Percentiles rank a stretch among this genome's conserved stretches.
Conservation (phyloP, 2,113 vertebrate species). For the Synchiropus splendidus region DNA sequence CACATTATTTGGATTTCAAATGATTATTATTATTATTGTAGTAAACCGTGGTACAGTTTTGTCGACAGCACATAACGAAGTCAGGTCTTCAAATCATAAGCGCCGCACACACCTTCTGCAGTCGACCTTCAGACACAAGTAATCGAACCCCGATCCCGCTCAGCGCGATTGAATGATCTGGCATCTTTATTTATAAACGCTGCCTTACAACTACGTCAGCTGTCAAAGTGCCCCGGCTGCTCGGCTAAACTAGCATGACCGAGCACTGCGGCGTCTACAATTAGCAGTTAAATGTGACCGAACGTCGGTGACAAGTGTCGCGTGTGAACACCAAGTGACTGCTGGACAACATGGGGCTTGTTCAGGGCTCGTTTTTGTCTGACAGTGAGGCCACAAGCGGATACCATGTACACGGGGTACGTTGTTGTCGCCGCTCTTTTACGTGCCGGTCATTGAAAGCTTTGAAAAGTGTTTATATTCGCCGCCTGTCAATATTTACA, state of each 20-base stretch:
- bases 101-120: no score
- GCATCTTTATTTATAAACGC: slow-evolving; percentile 30
- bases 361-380: slow-evolving; percentile 50
- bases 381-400: slow-evolving; percentile 42
- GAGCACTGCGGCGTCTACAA: background rate
- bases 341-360: slow-evolving; percentile 35
- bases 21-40: no score
- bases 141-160: slow-evolving; percentile 21
- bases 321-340: no score
- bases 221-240: background rate
- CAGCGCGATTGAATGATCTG: slow-evolving; percentile 4
- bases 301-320: no score
- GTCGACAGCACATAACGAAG: no score
- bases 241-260: slow-evolving; percentile 11
- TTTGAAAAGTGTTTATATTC: no score
- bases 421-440: slow-evolving; percentile 2
- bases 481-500: no score
- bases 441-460: background rate
- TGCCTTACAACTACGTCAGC: slow-evolving; percentile 6
- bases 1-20: no score
- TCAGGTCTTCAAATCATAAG: no score
- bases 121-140: slow-evolving; percentile 2
- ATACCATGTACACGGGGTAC: slow-evolving; percentile 62
- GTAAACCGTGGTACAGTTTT: no score
- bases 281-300: slow-evolving; percentile 1